Base-by-base conservation (phyloP, 2,888 invertebrate species). In the Hirudinaria manillensis region DNA sequence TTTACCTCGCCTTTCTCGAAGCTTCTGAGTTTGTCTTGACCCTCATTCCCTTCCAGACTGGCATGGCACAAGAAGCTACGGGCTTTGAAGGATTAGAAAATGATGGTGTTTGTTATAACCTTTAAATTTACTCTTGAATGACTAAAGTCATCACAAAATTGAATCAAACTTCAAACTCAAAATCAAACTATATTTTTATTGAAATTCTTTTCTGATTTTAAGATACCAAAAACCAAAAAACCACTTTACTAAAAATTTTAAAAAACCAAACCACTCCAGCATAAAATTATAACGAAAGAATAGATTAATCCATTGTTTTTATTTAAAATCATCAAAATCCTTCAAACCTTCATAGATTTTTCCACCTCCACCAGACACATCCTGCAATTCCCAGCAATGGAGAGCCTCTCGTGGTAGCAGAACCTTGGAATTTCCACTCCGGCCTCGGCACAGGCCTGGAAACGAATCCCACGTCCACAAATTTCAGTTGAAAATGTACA, bases 341-440 rank as follows among this genome's bases (percentile, higher is more conserved):
- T 61, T 27, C 61, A 24, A 75, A 88, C 89, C 86, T 99, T 96
- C 1, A 95, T 92, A 65, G 96, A 94, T 85, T 94, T 97, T 85
- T 99, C 99, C 19, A 99, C 96, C 87, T 99, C 99, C 0, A 99
- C 99, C 38, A 99, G 88, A 87, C 99, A 99, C 99, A 99, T 99
- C 78, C 99, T 90, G 84, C 98, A 99, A 87, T 99, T 99, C 68
- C 99, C 99, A 79, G 99, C 99, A 45, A 99, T 93, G 6, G 98
- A 95, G 76, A 99, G 89, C 72, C 99, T 89, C 84, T 99, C 99
- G 87, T 99, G 99, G 86, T 99, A 99, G 86, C 99, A 99, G 86
- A 99, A 99, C 77, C 99, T 88, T 1, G 99, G 99, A 80, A 99
- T 99, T 87, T 99, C 98, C 67, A 99, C 92, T 21, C 99, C 99